phyloP scores from a whole-genome alignment of 2,113 vertebrate species.

The Hylia prasina region DNA sequence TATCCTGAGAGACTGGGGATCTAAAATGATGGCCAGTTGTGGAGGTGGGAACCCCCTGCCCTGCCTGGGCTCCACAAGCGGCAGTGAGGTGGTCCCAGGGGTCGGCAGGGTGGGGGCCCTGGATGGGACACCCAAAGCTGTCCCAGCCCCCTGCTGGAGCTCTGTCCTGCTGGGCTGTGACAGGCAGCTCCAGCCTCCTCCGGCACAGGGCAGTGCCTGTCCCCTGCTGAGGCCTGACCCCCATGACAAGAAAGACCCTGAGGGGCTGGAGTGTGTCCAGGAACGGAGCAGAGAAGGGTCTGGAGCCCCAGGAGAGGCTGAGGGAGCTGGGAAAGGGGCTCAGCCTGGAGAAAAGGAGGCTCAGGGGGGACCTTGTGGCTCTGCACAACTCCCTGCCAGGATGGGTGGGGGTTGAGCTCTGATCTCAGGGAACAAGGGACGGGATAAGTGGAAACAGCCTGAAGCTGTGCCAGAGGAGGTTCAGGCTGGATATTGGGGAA shows the following conservation, averaged over 20 bases:
- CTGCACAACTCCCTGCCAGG: background rate
- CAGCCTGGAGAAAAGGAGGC: background rate
- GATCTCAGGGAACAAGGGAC: background rate
- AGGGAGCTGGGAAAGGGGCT: background rate
- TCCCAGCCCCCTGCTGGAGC: background rate
- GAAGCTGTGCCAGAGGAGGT: background rate
- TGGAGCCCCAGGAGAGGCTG: accelerated
- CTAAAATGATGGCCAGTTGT: accelerated
- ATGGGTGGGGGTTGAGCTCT: accelerated
- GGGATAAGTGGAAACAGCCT: accelerated
- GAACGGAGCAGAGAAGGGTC: accelerated
- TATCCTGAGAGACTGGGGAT: background rate
- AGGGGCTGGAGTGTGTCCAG: background rate
- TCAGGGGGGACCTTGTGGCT: background rate
- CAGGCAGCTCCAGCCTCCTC: accelerated
- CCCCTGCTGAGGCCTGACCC: background rate
- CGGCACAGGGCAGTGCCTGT: background rate
- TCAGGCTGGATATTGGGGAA: background rate
- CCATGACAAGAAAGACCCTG: background rate
- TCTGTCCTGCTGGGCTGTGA: accelerated
- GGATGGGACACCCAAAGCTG: accelerated
- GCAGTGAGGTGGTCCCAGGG: background rate
- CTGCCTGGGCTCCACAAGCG: accelerated
- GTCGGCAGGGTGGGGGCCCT: background rate
- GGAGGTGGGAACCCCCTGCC: accelerated